Percentiles rank a stretch among this genome's conserved stretches.
Evolutionary conservation across 2,888 invertebrate genomes (phyloP).

Genomic region (Lamellibrachia columna): DNA sequence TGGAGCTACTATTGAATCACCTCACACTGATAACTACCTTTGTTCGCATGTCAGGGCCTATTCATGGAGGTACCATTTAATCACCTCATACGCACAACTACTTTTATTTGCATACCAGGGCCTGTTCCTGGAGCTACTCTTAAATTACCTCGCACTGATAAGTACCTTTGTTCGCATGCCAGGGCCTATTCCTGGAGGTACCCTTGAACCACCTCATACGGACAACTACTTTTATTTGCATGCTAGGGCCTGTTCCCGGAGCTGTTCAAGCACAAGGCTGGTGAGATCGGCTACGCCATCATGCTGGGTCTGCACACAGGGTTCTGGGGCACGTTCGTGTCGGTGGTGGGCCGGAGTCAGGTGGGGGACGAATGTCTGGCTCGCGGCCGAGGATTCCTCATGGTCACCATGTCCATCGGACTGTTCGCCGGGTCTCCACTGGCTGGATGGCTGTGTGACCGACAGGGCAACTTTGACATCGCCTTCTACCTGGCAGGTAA

Average conservation of each 20-base stretch:
- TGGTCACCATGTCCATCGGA: conserved; percentile 59
- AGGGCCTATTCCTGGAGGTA: not conserved
- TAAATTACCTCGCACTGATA: no score
- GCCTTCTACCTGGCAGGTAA: conserved; percentile 35
- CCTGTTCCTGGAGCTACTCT: conserved; percentile 49
- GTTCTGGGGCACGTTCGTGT: conserved; percentile 62
- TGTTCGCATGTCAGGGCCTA: not conserved
- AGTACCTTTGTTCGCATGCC: no score
- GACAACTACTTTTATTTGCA: no score
- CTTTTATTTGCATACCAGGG: not conserved
- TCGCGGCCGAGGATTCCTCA: conserved; percentile 58
- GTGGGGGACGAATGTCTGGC: conserved; percentile 49
- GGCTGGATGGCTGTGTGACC: conserved; percentile 46
- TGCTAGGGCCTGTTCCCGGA: conserved; percentile 46
- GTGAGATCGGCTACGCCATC: conserved; percentile 60
- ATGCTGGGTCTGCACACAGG: conserved; percentile 62
- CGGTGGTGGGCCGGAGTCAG: conserved; percentile 44
- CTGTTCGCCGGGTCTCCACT: conserved; percentile 56
- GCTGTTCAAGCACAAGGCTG: conserved; percentile 57
- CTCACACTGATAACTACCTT: no score
- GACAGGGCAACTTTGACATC: conserved; percentile 25
- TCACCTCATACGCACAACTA: no score
- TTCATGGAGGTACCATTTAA: no score
- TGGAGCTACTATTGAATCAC: not conserved
- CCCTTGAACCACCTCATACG: no score